Base-by-base conservation (phyloP, 2,797 vertebrate species). In the Hyperoplus immaculatus region DNA sequence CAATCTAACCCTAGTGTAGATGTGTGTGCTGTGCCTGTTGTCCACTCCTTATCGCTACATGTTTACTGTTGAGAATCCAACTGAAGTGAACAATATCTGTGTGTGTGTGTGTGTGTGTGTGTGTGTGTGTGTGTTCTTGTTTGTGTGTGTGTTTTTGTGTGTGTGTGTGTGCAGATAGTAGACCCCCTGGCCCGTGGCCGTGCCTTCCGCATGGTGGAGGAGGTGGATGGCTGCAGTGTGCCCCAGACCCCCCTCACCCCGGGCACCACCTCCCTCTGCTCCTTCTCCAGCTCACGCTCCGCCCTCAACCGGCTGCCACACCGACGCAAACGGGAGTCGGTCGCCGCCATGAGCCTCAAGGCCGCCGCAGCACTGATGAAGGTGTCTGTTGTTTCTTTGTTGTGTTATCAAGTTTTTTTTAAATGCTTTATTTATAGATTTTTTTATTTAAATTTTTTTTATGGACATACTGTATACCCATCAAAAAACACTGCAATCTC, bases 261-360 rank as follows among this genome's bases (percentile, higher is more conserved):
- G 0, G 96, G 97, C 0, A 95, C 97, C 1, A 92, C 96, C 1
- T 99, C 98, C 0, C 95, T 99, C 74, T 99, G 98, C 95, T 99
- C 98, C 88, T 97, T 99, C 94, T 97, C 97, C 93, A 99, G 98
- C 93, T 99, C 98, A 2, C 97, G 97, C 87, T 99, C 97, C 0
- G 97, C 96, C 69, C 97, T 98, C 84, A 96, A 94, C 87, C 94
- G 97, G 78, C 89, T 97, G 77, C 97, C 97, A 0, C 94, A 96
- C 13, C 93, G 96, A 75, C 96, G 97, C 69, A 99, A 99, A 73
- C 95, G 97, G 3, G 96, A 99, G 74, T 99, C 98, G 0, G 98
- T 99, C 1, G 98, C 98, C 47, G 96, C 97, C 75, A 99, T 99
- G 98, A 97, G 97, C 65, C 96, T 99, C 86, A 96, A 97, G 72